Evolutionary conservation across 2,888 invertebrate genomes (phyloP).

Genomic region (Sthenelais limicola): DNA sequence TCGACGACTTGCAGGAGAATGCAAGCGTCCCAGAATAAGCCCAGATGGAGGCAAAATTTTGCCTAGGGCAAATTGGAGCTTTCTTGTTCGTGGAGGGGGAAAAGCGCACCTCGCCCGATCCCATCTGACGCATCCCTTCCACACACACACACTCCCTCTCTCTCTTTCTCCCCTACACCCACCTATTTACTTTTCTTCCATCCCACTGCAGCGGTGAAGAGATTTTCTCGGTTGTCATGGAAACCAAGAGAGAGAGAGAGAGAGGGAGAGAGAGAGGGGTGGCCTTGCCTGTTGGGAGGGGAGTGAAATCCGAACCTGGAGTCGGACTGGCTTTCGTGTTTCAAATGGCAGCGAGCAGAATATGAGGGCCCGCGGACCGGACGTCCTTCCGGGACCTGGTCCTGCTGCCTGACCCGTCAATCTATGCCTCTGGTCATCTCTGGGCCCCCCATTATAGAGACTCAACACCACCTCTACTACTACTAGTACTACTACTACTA

Average conservation of each 20-base stretch:
- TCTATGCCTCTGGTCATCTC: background rate
- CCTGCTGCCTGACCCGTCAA: conserved; percentile 28
- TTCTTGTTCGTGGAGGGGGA: background rate
- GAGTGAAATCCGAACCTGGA: background rate
- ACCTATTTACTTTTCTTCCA: conserved; percentile 39
- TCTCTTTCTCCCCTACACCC: background rate
- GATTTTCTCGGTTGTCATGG: conserved; percentile 16
- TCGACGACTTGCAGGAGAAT: no score
- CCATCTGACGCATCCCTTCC: no score
- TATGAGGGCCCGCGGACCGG: background rate
- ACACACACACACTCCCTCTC: background rate
- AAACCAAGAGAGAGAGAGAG: background rate
- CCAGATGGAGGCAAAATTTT: background rate
- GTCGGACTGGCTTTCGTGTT: no score
- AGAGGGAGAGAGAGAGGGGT: conserved; percentile 1
- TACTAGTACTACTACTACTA: no score
- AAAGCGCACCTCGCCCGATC: background rate
- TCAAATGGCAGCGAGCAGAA: no score
- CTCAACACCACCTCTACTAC: no score
- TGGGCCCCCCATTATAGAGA: no score
- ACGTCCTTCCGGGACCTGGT: conserved; percentile 13
- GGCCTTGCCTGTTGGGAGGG: background rate
- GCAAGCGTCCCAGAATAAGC: background rate
- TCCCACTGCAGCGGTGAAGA: conserved; percentile 28
- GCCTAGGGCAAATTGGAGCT: conserved; percentile 6